Evolutionary conservation across 2,888 invertebrate genomes (phyloP), one percentile per base, ranked within the genome.

Genomic region (Exephanes ischioxanthus): DNA sequence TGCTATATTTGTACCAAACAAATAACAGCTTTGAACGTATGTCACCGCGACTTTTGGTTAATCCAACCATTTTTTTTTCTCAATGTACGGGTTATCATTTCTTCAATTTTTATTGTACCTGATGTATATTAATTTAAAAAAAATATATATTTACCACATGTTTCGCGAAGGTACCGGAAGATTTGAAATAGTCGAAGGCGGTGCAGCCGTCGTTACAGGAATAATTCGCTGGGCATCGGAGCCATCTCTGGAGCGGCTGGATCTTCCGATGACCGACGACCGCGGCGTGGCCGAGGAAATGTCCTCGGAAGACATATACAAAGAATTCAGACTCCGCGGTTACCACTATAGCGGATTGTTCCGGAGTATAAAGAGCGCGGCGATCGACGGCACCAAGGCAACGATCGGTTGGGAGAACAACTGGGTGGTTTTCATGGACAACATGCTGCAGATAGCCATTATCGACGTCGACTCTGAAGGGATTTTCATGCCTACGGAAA

Each of bases 381-480:
- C 95, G 73, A 93, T 94, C 68, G 90, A 92, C 77, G 95, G 94
- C 1, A 86, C 80, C 0, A 91, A 89, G 4, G 95, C 94, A 4
- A 92, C 87, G 26, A 88, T 95, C 9, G 80, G 88, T 7, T 97
- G 97, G 96, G 93, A 93, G n/a, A 95, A 95, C 81, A 96, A 96
- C 89, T 97, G 96, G 96, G 95, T 96, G 3, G 95, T 96, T 0
- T 97, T 96, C 91, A 94, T 97, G 92, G 97, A 97, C 90, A 96
- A 95, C 14, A 95, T 97, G 95, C 92, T 97, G 37, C 37, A 41
- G 2, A 1, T 37, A 7, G 5, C 7, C 7, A 0, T 1, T 37
- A 5, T 7, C 1, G 7, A 5, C 7, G 6, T 7, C 7, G 37
- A 41, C 37, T 7, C 2, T 41, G 37, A 41, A 2, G 37, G 9